Evolutionary conservation across 2,113 vertebrate genomes (phyloP), one percentile per base, ranked within the genome.

Genomic region (Misgurnus anguillicaudatus): DNA sequence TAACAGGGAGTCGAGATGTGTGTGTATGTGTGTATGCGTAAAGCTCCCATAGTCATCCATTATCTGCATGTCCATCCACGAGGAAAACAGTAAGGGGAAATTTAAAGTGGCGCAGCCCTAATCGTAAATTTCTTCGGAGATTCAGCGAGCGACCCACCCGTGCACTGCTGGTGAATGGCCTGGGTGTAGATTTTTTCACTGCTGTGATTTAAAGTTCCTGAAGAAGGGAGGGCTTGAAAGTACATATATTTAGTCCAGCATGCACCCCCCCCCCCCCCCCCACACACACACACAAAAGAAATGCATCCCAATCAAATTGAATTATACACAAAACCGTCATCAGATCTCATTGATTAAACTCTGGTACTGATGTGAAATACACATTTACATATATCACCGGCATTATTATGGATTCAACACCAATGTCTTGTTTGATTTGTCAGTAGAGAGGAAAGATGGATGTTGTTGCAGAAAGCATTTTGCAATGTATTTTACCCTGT

Each of bases 101-200:
- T 83, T 81, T 81, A 78, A 21, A 66, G 60, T 13, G 42, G 39
- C 60, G 66, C 41, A 80, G 73, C 57, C 41, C 55, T 74, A 11
- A 77, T 69, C 73, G 80, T 83, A 74, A 69, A 84, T 83, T 76
- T 70, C 3, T 42, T 38, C 41, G 13, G 57, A 75, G 6, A 45
- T 11, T 11, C n/a, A 13, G 8, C 55, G 9, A 58, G 71, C 76
- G 48, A 19, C 39, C 68, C 41, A 16, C 16, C 31, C 65, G 4
- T 42, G n/a, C 16, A 36, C 13, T 53, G 55, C 60, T 45, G 10
- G 55, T 64, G 53, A 63, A 36, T 63, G 14, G 61, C 7, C 19
- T 71, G 64, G 4, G 58, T 42, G 71, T 60, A 45, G 42, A 79
- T 42, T 70, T 42, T 7, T 77, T 64, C 83, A 70, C 53, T 19